Percentiles rank a stretch among this genome's conserved stretches.
Evolutionary conservation across 92 coral and sea anemone species (phyloP).

Genomic region (Zoanthus gigantus): DNA sequence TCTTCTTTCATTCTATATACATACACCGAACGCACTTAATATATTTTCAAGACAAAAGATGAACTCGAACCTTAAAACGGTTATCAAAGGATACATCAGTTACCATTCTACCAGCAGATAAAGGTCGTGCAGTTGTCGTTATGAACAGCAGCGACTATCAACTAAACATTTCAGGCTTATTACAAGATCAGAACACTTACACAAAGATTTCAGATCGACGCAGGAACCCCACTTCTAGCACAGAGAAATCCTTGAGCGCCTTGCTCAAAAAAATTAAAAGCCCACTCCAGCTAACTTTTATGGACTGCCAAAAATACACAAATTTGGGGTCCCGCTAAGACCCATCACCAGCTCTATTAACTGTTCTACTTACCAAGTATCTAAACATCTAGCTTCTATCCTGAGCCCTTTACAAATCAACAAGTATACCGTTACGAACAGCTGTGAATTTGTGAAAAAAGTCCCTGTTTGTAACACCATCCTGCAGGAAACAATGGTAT

Average conservation of each 20-base stretch:
- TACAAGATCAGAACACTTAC: slow-evolving; percentile 46
- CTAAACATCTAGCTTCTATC: too few species aligned
- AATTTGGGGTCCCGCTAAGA: background rate
- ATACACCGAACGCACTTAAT: too few species aligned
- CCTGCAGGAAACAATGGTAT: background rate
- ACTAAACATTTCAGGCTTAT: slow-evolving; percentile 33
- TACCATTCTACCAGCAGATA: slow-evolving; percentile 3
- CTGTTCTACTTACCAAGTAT: too few species aligned
- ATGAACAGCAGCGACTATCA: slow-evolving; percentile 49
- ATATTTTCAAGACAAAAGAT: too few species aligned
- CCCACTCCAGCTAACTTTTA: background rate
- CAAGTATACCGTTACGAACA: too few species aligned
- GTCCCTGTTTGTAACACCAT: too few species aligned
- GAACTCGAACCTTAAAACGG: too few species aligned
- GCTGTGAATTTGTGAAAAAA: too few species aligned
- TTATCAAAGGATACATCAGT: too few species aligned
- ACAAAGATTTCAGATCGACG: slow-evolving; percentile 46
- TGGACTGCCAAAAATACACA: background rate
- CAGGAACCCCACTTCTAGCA: slow-evolving; percentile 22
- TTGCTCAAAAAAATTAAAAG: background rate
- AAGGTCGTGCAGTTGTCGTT: slow-evolving; percentile 11
- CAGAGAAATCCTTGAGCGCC: background rate
- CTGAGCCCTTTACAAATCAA: too few species aligned
- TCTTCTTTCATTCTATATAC: too few species aligned
- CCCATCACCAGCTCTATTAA: background rate